Evolutionary conservation across 2,797 vertebrate species (phyloP).

Genomic region (Eleutherodactylus coqui): DNA sequence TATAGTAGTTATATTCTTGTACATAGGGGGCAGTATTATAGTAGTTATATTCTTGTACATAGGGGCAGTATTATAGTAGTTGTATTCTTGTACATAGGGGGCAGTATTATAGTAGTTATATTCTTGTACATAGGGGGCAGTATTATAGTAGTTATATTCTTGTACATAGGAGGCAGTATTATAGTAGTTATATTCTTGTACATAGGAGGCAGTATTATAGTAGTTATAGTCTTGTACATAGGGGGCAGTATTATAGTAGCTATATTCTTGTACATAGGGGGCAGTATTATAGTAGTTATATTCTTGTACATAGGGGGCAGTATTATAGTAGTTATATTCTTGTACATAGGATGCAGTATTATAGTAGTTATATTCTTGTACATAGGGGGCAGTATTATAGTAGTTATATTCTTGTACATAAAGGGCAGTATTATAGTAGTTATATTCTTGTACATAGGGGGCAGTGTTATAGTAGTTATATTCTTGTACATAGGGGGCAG

Average conservation of each 20-base stretch:
- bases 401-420: conserved; percentile 11
- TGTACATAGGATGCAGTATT: conserved; percentile 8
- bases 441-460: conserved; percentile 8
- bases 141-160: neutral
- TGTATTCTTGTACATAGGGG: too few relatives aligned
- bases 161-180: neutral
- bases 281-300: conserved; percentile 1
- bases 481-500: neutral
- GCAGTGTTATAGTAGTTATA: conserved; percentile 13
- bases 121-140: neutral
- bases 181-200: conserved; percentile 2
- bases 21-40: neutral
- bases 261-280: neutral
- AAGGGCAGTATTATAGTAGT: conserved; percentile 2
- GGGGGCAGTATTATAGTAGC: neutral
- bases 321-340: conserved; percentile 2
- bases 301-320: conserved; percentile 1
- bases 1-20: conserved; percentile 10
- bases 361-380: conserved; percentile 10
- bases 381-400: conserved; percentile 5
- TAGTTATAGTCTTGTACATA: neutral
- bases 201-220: neutral
- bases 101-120: conserved; percentile 1
- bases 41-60: too few relatives aligned
- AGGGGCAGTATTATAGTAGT: too few relatives aligned